phyloP scores from a whole-genome alignment of 37 sponge, comb jelly and placozoan genomes.

The Spongilla lacustris region DNA sequence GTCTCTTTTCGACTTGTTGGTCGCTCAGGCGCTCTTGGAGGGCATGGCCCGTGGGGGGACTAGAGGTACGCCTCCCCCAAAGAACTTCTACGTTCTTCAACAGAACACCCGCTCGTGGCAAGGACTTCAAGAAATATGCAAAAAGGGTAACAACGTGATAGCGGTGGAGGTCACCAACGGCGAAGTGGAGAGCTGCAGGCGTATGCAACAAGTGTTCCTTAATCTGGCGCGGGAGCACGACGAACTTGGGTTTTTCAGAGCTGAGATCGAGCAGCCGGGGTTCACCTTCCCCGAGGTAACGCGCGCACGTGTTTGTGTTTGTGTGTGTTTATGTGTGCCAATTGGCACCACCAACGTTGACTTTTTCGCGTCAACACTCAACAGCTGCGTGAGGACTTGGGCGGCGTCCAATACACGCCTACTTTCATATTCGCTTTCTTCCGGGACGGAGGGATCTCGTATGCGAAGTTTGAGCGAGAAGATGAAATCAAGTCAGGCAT shows the following conservation, averaged over 20 bases:
- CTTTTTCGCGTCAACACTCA: neutral
- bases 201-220: slow-evolving; percentile 34
- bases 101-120: slow-evolving; percentile 48
- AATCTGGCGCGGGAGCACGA: slow-evolving; percentile 60
- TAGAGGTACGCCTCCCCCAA: slow-evolving; percentile 54
- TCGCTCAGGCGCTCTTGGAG: slow-evolving; percentile 62
- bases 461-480: slow-evolving; percentile 46
- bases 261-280: slow-evolving; percentile 17
- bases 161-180: slow-evolving; percentile 54
- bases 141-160: slow-evolving; percentile 72
- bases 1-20: slow-evolving; percentile 57
- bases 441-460: neutral
- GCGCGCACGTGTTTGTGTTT: neutral
- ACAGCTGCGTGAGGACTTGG: slow-evolving; percentile 58
- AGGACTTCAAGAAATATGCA: slow-evolving; percentile 36
- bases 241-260: slow-evolving; percentile 50
- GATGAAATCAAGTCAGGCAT: slow-evolving; percentile 36
- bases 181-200: slow-evolving; percentile 3
- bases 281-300: slow-evolving; percentile 57
- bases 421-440: slow-evolving; percentile 49
- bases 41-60: slow-evolving; percentile 40
- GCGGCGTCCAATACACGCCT: slow-evolving; percentile 52
- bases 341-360: neutral
- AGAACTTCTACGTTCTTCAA: slow-evolving; percentile 67
- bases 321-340: slow-evolving; percentile 19